Evolutionary conservation across 2,888 invertebrate species (phyloP), one percentile per base, ranked within the genome.

Genomic region (Hemaris fuciformis): DNA sequence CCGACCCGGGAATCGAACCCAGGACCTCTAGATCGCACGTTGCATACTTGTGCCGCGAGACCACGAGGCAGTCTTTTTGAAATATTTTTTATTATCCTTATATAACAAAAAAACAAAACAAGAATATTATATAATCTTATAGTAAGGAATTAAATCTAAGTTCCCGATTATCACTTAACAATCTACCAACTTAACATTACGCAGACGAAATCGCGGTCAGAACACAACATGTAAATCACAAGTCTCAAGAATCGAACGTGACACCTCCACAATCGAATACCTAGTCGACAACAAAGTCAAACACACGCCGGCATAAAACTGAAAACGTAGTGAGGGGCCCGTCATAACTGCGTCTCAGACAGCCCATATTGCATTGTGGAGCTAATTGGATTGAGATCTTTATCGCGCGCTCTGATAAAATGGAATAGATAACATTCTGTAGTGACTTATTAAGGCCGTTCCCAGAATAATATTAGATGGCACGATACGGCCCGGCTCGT

Each of bases 381-480:
- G 87, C 92, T 93, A 93, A 93, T 93, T 93, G 93, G 93, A 93
- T 93, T 78, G 88, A 89, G 93, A 93, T 93, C 76, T 72, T 86
- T 89, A 93, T 93, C 93, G 79, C 73, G 64, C 67, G 79, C 76
- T 75, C 85, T 84, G 93, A 93, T 93, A 93, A 93, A 93, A 93
- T 92, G 92, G 88, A 86, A 87, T 86, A 93, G 93, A 93, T 93
- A 93, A 93, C 93, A 93, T 93, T 93, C 93, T 93, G 91, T 92
- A 91, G 88, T 93, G 93, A 93, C 93, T 93, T 93, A 93, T 93
- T 93, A 93, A 93, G 93, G 93, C 88, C 91, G 92, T 93, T 93
- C 93, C 92, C 93, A 93, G 93, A 93, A 93, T 93, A 93, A 93
- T 93, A 93, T 93, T 93, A 93, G 93, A 93, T 93, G 83, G 86